Conservation (phyloP, 2,888 invertebrate species). For the Allophyes oxyacanthae region DNA sequence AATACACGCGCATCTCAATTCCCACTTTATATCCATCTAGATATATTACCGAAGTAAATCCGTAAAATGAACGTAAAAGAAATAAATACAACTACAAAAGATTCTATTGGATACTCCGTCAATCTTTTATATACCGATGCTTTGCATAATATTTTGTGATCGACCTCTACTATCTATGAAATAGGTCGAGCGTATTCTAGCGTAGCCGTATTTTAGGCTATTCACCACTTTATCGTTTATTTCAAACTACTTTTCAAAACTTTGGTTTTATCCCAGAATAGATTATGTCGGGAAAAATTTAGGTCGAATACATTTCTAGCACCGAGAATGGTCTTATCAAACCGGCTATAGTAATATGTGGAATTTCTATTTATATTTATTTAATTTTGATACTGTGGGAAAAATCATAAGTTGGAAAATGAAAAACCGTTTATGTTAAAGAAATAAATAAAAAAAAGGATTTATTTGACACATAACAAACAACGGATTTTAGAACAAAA, state of each 20-base stretch:
- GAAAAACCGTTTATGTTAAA: no score
- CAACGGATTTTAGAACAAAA: no score
- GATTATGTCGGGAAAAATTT: background rate
- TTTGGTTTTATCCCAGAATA: slow-evolving; percentile 1
- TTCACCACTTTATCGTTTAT: slow-evolving; percentile 12
- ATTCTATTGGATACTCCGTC: slow-evolving; percentile 35
- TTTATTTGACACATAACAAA: no score
- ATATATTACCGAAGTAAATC: slow-evolving; percentile 24
- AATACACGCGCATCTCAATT: slow-evolving; percentile 1
- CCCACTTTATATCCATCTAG: slow-evolving; percentile 5
- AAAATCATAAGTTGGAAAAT: no score
- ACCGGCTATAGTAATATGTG: no score
- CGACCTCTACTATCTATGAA: slow-evolving; percentile 13
- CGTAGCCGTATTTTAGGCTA: slow-evolving; percentile 18
- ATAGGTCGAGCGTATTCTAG: slow-evolving; percentile 27
- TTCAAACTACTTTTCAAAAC: slow-evolving; percentile 8
- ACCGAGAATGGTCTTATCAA: no score
- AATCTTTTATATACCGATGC: slow-evolving; percentile 46
- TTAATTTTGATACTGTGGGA: no score
- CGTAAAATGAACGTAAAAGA: slow-evolving; percentile 18
- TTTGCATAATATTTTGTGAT: slow-evolving; percentile 42
- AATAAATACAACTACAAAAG: slow-evolving; percentile 42
- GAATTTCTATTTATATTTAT: no score
- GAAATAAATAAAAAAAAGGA: no score
- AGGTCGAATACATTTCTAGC: no score